Evolutionary conservation across 2,797 vertebrate genomes (phyloP).

Genomic region (Gymnoscopelus braueri): DNA sequence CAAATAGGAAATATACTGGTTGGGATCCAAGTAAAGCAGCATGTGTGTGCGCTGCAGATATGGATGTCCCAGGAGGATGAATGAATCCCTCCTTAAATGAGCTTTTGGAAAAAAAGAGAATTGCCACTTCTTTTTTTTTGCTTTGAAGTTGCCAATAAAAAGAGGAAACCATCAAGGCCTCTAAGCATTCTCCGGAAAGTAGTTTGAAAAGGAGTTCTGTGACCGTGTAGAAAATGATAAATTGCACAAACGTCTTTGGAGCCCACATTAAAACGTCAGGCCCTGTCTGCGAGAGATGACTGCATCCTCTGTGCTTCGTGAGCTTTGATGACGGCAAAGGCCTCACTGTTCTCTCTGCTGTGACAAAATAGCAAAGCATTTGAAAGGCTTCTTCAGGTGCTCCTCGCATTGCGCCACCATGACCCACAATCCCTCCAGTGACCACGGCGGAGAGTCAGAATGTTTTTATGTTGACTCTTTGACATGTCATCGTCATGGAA

Average conservation of each 20-base stretch:
- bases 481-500: conserved; percentile 24
- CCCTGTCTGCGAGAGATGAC: conserved; percentile 54
- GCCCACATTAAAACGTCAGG: conserved; percentile 70
- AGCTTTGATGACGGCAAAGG: conserved; percentile 69
- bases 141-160: conserved; percentile 43
- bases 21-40: conserved; percentile 36
- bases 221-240: conserved; percentile 63
- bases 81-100: conserved; percentile 60
- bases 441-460: not conserved
- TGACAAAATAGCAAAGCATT: conserved; percentile 48
- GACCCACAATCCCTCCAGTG: conserved; percentile 9
- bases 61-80: conserved; percentile 62
- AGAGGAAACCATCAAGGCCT: conserved; percentile 27
- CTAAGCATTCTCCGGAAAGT: conserved; percentile 43
- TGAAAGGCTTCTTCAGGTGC: conserved; percentile 44
- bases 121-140: conserved; percentile 29
- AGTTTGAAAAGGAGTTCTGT: conserved; percentile 53
- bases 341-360: conserved; percentile 54
- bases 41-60: conserved; percentile 70
- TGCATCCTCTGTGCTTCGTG: conserved; percentile 47
- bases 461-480: conserved; percentile 24
- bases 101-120: conserved; percentile 35
- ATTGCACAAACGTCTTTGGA: conserved; percentile 69
- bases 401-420: not conserved
- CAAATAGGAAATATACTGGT: conserved; percentile 35